phyloP scores from a whole-genome alignment of 2,113 vertebrate species.

The Bos taurus region DNA sequence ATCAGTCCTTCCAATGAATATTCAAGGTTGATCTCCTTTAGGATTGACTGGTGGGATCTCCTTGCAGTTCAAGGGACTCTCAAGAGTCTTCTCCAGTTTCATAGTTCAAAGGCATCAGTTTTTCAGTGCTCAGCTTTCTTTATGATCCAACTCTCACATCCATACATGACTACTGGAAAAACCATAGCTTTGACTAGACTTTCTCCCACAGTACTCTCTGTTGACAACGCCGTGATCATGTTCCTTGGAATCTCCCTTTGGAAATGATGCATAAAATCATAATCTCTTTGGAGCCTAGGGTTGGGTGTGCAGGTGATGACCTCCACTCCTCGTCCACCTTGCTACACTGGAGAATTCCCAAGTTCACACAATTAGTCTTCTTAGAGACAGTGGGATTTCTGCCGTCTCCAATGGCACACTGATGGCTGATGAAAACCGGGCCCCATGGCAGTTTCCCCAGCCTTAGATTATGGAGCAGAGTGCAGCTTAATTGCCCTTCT shows the following conservation, averaged over 20 bases:
- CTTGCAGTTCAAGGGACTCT: neutral
- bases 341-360: neutral
- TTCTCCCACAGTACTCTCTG: neutral
- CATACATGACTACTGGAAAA: neutral
- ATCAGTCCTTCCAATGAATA: neutral
- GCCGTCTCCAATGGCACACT: neutral
- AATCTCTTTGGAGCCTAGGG: neutral
- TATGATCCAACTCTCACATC: neutral
- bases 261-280: neutral
- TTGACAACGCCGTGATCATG: fast-evolving
- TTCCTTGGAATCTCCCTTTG: neutral
- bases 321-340: fast-evolving
- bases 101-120: neutral
- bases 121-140: neutral
- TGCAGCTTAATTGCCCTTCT: neutral
- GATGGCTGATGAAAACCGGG: neutral
- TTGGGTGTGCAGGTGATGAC: neutral
- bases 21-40: neutral
- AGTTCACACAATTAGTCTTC: too few species aligned
- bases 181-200: neutral
- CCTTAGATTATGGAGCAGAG: neutral
- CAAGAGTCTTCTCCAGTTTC: neutral
- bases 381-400: neutral
- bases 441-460: neutral
- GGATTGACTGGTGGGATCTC: neutral